A percentile compares a stretch with the other conserved stretches of the same genome.
phyloP scores from a whole-genome alignment of 2,797 vertebrate genomes.

The Valencia hispanica region DNA sequence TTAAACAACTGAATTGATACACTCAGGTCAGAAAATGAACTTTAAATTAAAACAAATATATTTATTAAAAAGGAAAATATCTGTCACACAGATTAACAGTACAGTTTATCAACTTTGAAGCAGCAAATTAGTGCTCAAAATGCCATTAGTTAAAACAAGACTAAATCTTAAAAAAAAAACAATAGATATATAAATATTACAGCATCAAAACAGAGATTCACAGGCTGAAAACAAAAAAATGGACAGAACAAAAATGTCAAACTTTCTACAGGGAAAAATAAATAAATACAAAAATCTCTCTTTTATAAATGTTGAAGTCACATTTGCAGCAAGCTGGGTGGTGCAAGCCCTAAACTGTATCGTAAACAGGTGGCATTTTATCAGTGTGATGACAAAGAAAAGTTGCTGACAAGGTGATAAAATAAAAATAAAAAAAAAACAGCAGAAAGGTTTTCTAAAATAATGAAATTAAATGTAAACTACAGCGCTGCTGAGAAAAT shows the following conservation, averaged over 20 bases:
- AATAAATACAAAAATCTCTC: conserved; percentile 57
- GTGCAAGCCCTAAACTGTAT: conserved; percentile 37
- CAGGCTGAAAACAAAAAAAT: conserved; percentile 62
- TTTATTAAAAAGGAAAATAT: conserved; percentile 68
- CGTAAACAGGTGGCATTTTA: conserved; percentile 57
- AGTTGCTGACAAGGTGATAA: conserved; percentile 21
- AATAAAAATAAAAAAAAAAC: conserved; percentile 28
- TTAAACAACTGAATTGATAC: not conserved
- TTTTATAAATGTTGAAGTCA: conserved; percentile 43
- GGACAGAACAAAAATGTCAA: conserved; percentile 43
- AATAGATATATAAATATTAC: conserved; percentile 60
- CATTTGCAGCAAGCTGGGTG: conserved; percentile 53
- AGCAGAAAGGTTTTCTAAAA: conserved; percentile 35
- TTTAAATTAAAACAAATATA: conserved; percentile 36
- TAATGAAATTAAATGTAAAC: conserved; percentile 65
- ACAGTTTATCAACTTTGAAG: conserved; percentile 53
- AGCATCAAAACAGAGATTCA: conserved; percentile 65
- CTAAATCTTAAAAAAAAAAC: conserved; percentile 24
- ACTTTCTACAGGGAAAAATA: conserved; percentile 55
- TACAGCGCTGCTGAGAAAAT: conserved; percentile 49
- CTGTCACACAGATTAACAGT: conserved; percentile 46
- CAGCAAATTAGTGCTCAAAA: conserved; percentile 54
- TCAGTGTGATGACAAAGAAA: conserved; percentile 64
- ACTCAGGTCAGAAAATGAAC: conserved; percentile 8
- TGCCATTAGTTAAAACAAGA: conserved; percentile 46